Evolutionary conservation across 1,140 invertebrate genomes (phyloP).

Genomic region (Platyscapa corneri): DNA sequence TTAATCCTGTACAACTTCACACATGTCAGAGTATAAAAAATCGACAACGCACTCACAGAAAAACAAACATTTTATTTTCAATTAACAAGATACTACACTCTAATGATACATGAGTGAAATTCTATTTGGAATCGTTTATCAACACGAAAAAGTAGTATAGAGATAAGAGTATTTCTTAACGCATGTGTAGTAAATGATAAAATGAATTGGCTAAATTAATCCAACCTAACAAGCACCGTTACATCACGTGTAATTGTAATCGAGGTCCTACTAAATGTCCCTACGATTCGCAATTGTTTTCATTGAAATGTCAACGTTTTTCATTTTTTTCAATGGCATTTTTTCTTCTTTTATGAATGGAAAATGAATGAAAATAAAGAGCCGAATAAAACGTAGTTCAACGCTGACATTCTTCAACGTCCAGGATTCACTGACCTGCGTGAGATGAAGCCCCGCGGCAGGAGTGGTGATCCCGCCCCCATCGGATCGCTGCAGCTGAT

Average conservation of each 20-base stretch:
- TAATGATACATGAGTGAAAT: too few relatives aligned
- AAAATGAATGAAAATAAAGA: background rate
- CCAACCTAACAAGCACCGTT: background rate
- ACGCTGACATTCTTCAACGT: background rate
- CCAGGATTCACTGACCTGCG: slow-evolving; percentile 34
- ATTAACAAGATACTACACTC: too few relatives aligned
- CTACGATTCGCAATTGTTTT: background rate
- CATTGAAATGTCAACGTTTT: background rate
- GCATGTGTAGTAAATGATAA: background rate
- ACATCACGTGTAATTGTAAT: background rate
- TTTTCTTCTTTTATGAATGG: too few relatives aligned
- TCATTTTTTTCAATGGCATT: too few relatives aligned
- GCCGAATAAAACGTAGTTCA: background rate
- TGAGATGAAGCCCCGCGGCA: background rate
- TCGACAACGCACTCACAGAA: too few relatives aligned
- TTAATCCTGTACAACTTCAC: too few relatives aligned
- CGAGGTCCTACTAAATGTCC: background rate
- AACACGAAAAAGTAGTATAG: too few relatives aligned
- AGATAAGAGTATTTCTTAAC: too few relatives aligned
- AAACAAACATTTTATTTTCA: too few relatives aligned
- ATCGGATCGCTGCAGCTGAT: slow-evolving; percentile 20
- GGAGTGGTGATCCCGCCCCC: background rate
- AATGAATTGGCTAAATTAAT: background rate
- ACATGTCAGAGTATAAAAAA: too few relatives aligned
- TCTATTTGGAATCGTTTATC: too few relatives aligned